Conservation (phyloP, 37 sponge, comb jelly and placozoan genomes). For the Halisarca cf. caerulea region DNA sequence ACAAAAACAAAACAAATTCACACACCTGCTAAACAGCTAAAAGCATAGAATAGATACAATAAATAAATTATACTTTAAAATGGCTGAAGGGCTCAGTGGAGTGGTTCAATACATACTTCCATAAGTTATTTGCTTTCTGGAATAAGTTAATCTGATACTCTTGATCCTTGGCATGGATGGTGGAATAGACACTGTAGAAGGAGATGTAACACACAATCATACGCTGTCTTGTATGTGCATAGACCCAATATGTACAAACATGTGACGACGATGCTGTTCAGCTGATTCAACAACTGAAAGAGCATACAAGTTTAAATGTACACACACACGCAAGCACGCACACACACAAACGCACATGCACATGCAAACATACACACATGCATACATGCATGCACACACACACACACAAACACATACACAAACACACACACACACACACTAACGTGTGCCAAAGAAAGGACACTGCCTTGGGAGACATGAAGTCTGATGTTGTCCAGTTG, state of each 20-base stretch:
- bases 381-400: neutral
- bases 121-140: neutral
- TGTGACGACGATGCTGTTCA: neutral
- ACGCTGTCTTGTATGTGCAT: no score
- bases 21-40: no score
- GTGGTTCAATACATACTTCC: neutral
- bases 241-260: neutral
- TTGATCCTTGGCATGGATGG: neutral
- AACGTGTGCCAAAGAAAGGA: constrained; percentile 14
- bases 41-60: no score
- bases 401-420: neutral
- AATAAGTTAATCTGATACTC: neutral
- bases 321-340: neutral
- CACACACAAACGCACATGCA: neutral
- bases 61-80: no score
- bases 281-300: neutral
- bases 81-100: neutral
- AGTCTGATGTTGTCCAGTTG: neutral
- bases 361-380: neutral
- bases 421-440: constrained; percentile 14
- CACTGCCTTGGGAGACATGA: constrained; percentile 1
- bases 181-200: constrained; percentile 16
- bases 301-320: neutral
- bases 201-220: no score
- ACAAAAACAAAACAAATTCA: no score